Evolutionary conservation across 30 jellyfish, hydroid and myxozoan species (phyloP).

Genomic region (Cassiopea andromeda): DNA sequence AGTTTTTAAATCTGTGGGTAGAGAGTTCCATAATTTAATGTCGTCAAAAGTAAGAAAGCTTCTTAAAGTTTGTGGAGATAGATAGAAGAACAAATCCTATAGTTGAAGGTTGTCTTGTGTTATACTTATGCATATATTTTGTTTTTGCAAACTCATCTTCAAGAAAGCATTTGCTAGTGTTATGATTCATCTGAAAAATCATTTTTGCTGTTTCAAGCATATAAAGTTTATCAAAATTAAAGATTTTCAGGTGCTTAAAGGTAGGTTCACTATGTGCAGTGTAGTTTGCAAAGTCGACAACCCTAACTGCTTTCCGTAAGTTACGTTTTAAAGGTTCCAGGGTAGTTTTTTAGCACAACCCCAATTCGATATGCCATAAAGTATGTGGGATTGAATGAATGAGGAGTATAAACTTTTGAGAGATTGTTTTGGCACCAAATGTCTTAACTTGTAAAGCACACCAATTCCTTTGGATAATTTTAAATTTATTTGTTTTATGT

Average conservation of each 20-base stretch:
- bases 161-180: no score
- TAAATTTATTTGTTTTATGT: background rate
- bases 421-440: slow-evolving; percentile 27
- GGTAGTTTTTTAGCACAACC: slow-evolving; percentile 61
- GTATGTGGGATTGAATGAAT: slow-evolving; percentile 39
- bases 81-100: no score
- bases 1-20: no score
- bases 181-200: background rate
- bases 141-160: no score
- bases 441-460: slow-evolving; percentile 17
- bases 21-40: no score
- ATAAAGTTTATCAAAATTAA: slow-evolving; percentile 35
- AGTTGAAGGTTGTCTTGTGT: no score
- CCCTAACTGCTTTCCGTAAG: slow-evolving; percentile 60
- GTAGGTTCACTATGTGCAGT: slow-evolving; percentile 36
- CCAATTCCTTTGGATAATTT: slow-evolving; percentile 52
- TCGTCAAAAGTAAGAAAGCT: no score
- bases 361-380: slow-evolving; percentile 42
- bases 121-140: no score
- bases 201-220: background rate
- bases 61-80: no score
- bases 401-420: slow-evolving; percentile 23
- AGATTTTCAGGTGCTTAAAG: slow-evolving; percentile 27
- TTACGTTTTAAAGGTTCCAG: slow-evolving; percentile 50
- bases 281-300: slow-evolving; percentile 36